A percentile compares a stretch with the other conserved stretches of the same genome.
Conservation (phyloP, 2,888 invertebrate genomes). For the Nephrotoma appendiculata region DNA sequence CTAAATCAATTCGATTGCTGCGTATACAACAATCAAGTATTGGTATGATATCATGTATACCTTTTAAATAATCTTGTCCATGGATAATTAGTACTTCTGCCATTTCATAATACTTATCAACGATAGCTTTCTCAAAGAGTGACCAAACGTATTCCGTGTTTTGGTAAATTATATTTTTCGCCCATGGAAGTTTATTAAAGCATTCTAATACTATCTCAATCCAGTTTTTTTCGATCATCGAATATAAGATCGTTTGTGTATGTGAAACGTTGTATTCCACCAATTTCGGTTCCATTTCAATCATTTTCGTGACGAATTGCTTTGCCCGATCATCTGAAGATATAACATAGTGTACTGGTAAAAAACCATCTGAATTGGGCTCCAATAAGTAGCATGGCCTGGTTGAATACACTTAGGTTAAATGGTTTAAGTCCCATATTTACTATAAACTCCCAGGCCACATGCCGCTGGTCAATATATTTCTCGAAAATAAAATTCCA, state of each 20-base stretch:
- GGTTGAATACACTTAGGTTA: not conserved
- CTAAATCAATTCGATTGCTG: not conserved
- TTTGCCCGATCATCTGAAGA: not conserved
- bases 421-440: not conserved
- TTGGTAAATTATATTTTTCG: not conserved
- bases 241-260: not conserved
- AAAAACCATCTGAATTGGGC: not conserved
- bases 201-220: not conserved
- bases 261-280: not conserved
- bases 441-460: not conserved
- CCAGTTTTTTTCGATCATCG: not conserved
- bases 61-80: not conserved
- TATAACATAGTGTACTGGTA: not conserved
- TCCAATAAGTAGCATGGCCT: not conserved
- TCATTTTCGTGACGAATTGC: not conserved
- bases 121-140: too few species aligned
- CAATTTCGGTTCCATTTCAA: not conserved
- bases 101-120: not conserved
- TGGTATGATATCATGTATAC: not conserved
- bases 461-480: not conserved
- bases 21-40: not conserved
- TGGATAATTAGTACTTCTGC: not conserved
- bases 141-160: not conserved
- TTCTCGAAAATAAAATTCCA: not conserved
- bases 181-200: not conserved